Conservation (phyloP, 2,113 vertebrate species). For the Orycteropus afer region DNA sequence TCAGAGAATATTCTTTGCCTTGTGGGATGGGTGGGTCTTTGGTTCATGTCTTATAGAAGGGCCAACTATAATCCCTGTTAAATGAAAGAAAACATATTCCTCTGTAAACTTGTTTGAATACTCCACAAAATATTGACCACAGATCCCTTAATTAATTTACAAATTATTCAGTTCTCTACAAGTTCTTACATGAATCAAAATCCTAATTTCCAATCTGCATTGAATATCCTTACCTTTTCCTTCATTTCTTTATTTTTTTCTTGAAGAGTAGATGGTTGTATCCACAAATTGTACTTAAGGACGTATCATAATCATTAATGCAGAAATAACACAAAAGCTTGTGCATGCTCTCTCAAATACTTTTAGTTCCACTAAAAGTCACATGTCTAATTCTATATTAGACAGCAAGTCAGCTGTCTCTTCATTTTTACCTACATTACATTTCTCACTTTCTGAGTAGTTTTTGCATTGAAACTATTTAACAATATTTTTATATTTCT, state of each 20-base stretch:
- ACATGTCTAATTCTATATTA: neutral
- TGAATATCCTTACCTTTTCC: neutral
- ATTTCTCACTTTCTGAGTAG: neutral
- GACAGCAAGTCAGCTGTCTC: neutral
- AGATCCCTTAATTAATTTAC: neutral
- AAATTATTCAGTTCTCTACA: neutral
- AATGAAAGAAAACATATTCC: neutral
- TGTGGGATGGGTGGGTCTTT: neutral
- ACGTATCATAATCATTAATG: neutral
- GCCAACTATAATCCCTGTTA: neutral
- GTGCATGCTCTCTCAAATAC: neutral
- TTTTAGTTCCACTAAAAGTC: neutral
- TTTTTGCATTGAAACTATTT: neutral
- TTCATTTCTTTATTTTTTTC: neutral
- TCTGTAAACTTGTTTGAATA: neutral
- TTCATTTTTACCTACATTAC: neutral
- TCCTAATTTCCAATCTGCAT: neutral
- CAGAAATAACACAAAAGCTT: neutral
- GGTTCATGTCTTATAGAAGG: neutral
- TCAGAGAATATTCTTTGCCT: neutral
- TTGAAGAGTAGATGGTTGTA: neutral
- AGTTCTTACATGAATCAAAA: neutral
- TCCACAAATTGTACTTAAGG: neutral
- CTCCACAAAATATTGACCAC: neutral
- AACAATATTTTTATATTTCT: neutral